Base-by-base conservation (phyloP, 2,888 invertebrate species). In the Scaeva pyrastri region DNA sequence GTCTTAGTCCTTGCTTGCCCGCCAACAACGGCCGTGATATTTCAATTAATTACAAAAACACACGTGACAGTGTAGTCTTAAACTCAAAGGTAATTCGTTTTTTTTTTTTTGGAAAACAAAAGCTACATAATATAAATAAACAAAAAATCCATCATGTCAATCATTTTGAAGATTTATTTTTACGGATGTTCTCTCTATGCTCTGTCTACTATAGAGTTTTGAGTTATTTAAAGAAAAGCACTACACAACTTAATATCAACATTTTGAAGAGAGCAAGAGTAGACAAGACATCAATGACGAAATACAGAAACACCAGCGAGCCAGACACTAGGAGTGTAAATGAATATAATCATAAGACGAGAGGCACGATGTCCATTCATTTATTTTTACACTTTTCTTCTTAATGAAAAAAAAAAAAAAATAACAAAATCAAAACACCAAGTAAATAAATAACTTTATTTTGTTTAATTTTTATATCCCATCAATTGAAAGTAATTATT, bases 201-300 rank as follows among this genome's bases (percentile, higher is more conserved):
- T 39, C 31, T 31, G 31, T 7, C 8, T 73, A 77, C 70, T 81
- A 62, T 19, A 77, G 19, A 31, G 31, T 31, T 73, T 62, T 62
- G 73, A 71, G 81, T 50, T 86, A 86, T 86, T 86, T 86, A 78
- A 82, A 71, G 86, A 86, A 48, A 86, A 82, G 11, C 70, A 39
- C 55, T 45, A 82, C 55, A 64, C 66, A 68, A 77, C 26, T 60
- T n/a, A 56, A 21, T 12, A 77, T 64, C 19, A 36, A 55, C 62
- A 77, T 56, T 71, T 74, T 74, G 70, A 48, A 58, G 39, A 39
- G 19, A 36, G 60, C 31, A 31, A 14, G 39, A 16, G 11, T 11
- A 50, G 8, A 12, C 16, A 62, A 74, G 64, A 72, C 14, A 36
- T 56, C n/a, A n/a, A 60, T 52, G 21, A 26, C 58, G 55, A 58